A percentile compares a stretch with the other conserved stretches of the same genome.
Conservation (phyloP, 2,888 invertebrate genomes). For the Aquatica leii region DNA sequence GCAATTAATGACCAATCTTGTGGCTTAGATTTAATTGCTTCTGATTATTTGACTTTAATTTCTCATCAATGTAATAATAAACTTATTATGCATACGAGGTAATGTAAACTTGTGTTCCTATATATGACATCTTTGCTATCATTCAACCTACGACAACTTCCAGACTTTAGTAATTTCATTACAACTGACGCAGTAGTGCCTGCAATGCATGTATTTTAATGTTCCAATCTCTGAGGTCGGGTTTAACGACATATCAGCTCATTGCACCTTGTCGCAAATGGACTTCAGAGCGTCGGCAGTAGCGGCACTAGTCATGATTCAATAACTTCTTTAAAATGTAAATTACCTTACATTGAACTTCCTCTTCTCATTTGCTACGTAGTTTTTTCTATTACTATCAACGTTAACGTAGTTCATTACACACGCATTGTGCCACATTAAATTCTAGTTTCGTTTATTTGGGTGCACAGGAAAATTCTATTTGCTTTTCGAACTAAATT, state of each 20-base stretch:
- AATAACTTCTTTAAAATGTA: constrained; percentile 57
- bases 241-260: constrained; percentile 46
- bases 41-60: no score
- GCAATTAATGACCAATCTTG: no score
- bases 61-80: no score
- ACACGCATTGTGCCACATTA: constrained; percentile 23
- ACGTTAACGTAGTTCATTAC: constrained; percentile 33
- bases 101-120: no score
- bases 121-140: constrained; percentile 21
- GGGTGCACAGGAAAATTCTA: constrained; percentile 24
- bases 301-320: constrained; percentile 45
- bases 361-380: constrained; percentile 45
- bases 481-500: constrained; percentile 27
- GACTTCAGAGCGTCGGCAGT: constrained; percentile 37
- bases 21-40: no score
- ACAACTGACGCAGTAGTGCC: constrained; percentile 33
- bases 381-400: constrained; percentile 30
- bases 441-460: constrained; percentile 4
- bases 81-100: no score
- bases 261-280: constrained; percentile 48
- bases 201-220: constrained; percentile 39
- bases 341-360: constrained; percentile 53
- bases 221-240: constrained; percentile 32
- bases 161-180: constrained; percentile 36
- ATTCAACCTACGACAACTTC: constrained; percentile 32